A percentile compares a stretch with the other conserved stretches of the same genome.
These are phyloP conservation scores for Pterocles burchelli DNA, from an alignment of 2,113 vertebrate genomes.

Conservation along the genomic window DNA sequence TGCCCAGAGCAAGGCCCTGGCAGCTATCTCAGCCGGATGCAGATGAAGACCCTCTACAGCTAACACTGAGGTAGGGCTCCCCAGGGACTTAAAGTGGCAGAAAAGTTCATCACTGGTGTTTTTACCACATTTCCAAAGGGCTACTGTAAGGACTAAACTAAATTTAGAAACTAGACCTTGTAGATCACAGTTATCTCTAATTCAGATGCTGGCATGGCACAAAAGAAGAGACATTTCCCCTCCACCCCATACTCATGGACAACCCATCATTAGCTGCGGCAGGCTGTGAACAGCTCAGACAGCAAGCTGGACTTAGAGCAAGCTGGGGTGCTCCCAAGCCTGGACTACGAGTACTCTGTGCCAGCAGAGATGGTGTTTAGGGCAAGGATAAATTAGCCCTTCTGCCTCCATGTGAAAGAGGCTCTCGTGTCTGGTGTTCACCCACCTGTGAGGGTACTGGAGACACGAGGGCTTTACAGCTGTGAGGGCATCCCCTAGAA, in stretches of 20 bases:
- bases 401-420: not conserved
- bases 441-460: not conserved
- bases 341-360: not conserved
- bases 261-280: not conserved
- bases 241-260: fast-evolving
- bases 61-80: not conserved
- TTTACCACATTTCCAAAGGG: not conserved
- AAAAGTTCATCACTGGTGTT: not conserved
- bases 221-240: not conserved
- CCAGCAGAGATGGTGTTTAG: not conserved
- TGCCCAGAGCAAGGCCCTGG: not conserved
- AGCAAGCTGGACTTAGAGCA: not conserved
- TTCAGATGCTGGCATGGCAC: not conserved
- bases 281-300: not conserved
- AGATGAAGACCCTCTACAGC: not conserved
- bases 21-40: not conserved
- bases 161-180: not conserved
- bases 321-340: not conserved
- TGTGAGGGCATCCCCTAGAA: not conserved
- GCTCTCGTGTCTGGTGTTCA: not conserved
- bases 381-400: not conserved
- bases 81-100: not conserved
- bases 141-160: not conserved
- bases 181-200: not conserved
- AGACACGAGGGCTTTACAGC: not conserved